Percentiles rank a stretch among this genome's conserved stretches.
Conservation (phyloP, 2,113 vertebrate species). For the Ictalurus furcatus region DNA sequence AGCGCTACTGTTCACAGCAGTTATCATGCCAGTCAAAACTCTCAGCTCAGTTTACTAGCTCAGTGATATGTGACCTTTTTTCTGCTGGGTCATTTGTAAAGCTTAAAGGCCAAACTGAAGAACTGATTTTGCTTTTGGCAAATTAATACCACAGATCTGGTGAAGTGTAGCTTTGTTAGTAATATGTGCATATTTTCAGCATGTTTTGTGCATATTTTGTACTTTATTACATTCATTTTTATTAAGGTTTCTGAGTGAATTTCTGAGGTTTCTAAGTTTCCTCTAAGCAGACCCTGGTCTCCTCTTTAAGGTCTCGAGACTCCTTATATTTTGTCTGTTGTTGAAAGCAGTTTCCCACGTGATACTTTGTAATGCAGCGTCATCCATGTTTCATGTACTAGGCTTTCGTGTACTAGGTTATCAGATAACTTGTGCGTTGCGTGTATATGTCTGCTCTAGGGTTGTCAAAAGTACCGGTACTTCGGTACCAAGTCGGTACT, state of each 20-base stretch:
- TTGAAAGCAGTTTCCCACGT: neutral
- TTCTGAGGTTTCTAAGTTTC: neutral
- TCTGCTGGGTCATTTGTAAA: conserved; percentile 18
- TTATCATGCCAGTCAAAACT: conserved; percentile 30
- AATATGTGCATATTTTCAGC: neutral
- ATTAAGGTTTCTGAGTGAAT: neutral
- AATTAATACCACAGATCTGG: neutral
- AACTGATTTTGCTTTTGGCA: neutral
- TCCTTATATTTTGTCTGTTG: neutral
- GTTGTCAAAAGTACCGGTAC: too few species aligned
- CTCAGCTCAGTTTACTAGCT: conserved; percentile 31
- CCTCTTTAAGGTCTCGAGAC: neutral
- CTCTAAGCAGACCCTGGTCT: too few species aligned
- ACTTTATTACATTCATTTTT: neutral
- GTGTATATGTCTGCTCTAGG: too few species aligned
- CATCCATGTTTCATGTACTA: neutral
- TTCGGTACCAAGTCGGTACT: too few species aligned
- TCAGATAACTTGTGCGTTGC: neutral
- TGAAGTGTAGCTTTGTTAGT: neutral
- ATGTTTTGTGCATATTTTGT: neutral
- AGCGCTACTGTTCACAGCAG: neutral
- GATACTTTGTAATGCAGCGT: neutral
- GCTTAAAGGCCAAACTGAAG: neutral
- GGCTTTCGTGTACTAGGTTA: neutral
- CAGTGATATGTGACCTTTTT: conserved; percentile 24